Evolutionary conservation across 2,113 vertebrate species (phyloP), one percentile per base, ranked within the genome.

Genomic region (Naja naja): DNA sequence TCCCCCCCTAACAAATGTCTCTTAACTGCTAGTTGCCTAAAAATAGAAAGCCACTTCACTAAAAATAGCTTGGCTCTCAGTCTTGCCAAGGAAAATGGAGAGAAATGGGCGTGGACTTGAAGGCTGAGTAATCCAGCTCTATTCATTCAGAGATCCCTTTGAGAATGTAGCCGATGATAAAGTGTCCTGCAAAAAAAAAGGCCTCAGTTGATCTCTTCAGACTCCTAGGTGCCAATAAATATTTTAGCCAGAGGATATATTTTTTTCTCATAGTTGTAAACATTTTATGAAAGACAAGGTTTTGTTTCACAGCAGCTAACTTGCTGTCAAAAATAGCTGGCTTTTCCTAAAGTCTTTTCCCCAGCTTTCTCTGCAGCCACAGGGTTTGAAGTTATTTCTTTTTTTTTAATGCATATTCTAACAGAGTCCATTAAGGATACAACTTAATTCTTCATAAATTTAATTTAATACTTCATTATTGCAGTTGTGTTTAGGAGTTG

Each of bases 11-110:
- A 99, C 98, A 98, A 99, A 98, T 98, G 98, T 97, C 97, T 98
- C 98, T 98, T 98, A 99, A 98, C 98, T 98, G 98, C 97, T 98
- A 98, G 98, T 97, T 98, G 97, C 97, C 99, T 99, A 99, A 99
- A 99, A 99, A 99, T 99, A 99, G 98, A 98, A 98, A 97, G 95
- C 97, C 96, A 97, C 97, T 96, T 97, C 91, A 96, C 98, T 99
- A 99, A 99, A 99, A 98, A 99, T 99, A 99, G 98, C 96, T 96
- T 98, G 97, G 98, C 97, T 97, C 97, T 97, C 96, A 96, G 98
- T 97, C 98, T 97, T 98, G 98, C 98, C 98, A 98, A 98, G 98
- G 98, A 99, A 98, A 98, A 98, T 98, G 98, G 98, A 98, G 98
- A 99, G 98, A 98, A 98, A 99, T 98, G 98, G 98, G 98, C 98